Conservation (phyloP, 2,113 vertebrate species). For the Cyprinodon tularosa region DNA sequence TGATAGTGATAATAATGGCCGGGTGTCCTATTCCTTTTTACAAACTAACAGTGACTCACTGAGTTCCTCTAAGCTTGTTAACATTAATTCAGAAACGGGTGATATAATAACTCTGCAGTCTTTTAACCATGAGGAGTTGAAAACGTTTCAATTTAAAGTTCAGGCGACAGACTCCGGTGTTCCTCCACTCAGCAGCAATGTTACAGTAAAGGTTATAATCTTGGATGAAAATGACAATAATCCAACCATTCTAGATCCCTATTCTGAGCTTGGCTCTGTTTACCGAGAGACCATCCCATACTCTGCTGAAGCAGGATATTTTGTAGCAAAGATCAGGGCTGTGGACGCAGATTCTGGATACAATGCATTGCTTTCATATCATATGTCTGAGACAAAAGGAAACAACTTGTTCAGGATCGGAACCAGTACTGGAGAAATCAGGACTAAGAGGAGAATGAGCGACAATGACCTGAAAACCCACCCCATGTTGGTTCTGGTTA, state of each 20-base stretch:
- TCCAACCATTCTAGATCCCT: conserved; percentile 41
- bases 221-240: conserved; percentile 86
- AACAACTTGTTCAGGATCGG: too few species aligned
- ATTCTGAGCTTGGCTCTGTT: too few species aligned
- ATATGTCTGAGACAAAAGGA: too few species aligned
- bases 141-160: conserved; percentile 79
- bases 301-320: too few species aligned
- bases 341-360: too few species aligned
- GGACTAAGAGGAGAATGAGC: too few species aligned
- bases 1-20: conserved; percentile 53
- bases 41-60: background rate
- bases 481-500: too few species aligned
- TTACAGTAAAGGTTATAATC: conserved; percentile 83
- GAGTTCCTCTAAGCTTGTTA: background rate
- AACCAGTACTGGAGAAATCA: conserved; percentile 8
- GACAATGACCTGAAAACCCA: too few species aligned
- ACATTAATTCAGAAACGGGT: conserved; percentile 54
- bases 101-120: conserved; percentile 79
- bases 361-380: too few species aligned
- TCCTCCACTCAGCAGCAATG: conserved; percentile 79
- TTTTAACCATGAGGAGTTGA: conserved; percentile 86
- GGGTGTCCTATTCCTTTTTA: conserved; percentile 8
- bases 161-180: conserved; percentile 84
- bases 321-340: too few species aligned
- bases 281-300: too few species aligned